These are phyloP conservation scores for Psettodes erumei DNA, from an alignment of 2,113 vertebrate genomes.

Conservation along the genomic window DNA sequence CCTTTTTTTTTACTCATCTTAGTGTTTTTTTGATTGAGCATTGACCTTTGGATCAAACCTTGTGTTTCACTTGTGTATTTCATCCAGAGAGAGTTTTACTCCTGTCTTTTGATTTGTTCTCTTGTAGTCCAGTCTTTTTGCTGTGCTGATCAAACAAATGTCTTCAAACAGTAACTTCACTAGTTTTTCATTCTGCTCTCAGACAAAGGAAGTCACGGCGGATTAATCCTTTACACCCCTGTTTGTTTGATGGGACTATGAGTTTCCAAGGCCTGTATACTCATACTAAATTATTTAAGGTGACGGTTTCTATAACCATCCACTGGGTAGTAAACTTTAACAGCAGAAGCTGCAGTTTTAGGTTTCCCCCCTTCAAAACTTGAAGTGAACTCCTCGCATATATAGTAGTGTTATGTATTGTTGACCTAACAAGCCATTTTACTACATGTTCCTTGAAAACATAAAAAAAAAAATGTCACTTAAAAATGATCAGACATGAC, in stretches of 20 bases:
- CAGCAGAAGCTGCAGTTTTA: neutral
- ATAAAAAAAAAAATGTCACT: neutral
- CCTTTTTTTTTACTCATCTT: conserved; percentile 37
- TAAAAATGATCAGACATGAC: neutral
- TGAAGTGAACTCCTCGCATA: neutral
- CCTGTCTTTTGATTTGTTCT: conserved; percentile 1
- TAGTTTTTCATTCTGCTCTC: neutral
- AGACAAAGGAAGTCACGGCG: neutral
- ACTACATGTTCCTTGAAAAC: neutral
- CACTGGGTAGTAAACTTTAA: neutral
- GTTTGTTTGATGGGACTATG: neutral
- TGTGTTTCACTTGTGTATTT: conserved; percentile 5
- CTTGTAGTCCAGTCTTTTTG: conserved; percentile 12
- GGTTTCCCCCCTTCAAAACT: neutral
- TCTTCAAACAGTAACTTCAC: conserved; percentile 4
- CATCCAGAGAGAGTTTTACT: conserved; percentile 19
- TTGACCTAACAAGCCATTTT: neutral
- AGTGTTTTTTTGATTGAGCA: conserved; percentile 12
- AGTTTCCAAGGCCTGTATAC: neutral
- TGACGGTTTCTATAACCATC: neutral
- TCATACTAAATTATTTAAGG: neutral
- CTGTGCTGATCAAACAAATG: conserved; percentile 26
- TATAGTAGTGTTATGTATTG: neutral
- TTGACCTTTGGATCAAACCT: conserved; percentile 11
- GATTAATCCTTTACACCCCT: conserved; percentile 15